phyloP scores from a whole-genome alignment of 2,113 vertebrate species.

The Indicator indicator region DNA sequence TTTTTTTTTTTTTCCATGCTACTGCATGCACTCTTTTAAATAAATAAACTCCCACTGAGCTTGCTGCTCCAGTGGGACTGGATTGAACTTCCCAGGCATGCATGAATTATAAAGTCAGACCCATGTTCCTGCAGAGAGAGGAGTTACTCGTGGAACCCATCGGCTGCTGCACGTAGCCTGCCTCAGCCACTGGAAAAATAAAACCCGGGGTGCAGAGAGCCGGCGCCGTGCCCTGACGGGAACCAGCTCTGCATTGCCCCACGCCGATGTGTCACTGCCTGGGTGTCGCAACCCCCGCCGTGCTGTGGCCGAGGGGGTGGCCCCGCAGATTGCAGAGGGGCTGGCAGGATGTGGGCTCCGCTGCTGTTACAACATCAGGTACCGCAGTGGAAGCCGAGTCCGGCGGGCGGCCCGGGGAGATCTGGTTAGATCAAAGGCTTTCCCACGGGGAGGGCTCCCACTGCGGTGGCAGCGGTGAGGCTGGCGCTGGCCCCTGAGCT shows the following conservation, averaged over 20 bases:
- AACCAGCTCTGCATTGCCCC: neutral
- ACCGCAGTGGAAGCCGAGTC: neutral
- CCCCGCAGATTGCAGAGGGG: neutral
- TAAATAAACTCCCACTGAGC: slow-evolving; percentile 60
- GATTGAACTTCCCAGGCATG: slow-evolving; percentile 57
- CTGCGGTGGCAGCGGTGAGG: neutral
- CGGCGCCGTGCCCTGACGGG: neutral
- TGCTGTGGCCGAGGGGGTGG: neutral
- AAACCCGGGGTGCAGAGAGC: neutral
- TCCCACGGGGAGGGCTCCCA: neutral
- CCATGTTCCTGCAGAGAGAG: neutral
- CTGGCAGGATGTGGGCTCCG: slow-evolving; percentile 36
- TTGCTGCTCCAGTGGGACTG: slow-evolving; percentile 58
- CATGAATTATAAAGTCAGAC: slow-evolving; percentile 48
- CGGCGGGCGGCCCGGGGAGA: neutral
- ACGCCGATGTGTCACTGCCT: neutral
- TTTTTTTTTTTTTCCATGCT: slow-evolving; percentile 30
- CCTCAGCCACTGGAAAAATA: neutral
- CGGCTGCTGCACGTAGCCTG: neutral
- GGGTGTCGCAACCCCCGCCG: neutral
- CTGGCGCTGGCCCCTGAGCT: neutral
- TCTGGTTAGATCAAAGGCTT: slow-evolving; percentile 36
- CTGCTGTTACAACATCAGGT: neutral
- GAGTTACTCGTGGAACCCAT: neutral
- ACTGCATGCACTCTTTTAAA: slow-evolving; percentile 49